phyloP scores from a whole-genome alignment of 2,113 vertebrate genomes.

The Leucosticte australis region DNA sequence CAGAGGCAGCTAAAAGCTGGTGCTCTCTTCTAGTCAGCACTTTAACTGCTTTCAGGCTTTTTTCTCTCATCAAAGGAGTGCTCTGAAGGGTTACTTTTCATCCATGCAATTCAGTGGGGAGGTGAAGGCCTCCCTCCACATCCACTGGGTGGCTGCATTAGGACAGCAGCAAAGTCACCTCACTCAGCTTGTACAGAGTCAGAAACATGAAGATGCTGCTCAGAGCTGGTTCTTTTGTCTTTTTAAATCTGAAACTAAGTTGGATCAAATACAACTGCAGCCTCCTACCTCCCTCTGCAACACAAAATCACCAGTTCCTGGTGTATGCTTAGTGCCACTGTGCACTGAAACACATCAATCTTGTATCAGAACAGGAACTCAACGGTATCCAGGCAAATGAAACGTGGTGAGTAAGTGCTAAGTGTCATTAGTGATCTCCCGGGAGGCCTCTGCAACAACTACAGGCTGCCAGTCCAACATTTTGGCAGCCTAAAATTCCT shows the following conservation, averaged over 20 bases:
- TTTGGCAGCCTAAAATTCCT: neutral
- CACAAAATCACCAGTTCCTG: neutral
- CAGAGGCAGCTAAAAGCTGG: neutral
- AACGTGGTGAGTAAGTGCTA: fast-evolving
- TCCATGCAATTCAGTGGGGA: too few species aligned
- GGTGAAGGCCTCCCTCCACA: neutral
- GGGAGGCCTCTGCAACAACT: neutral
- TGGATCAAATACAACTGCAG: neutral
- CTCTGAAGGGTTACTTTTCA: neutral
- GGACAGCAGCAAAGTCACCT: neutral
- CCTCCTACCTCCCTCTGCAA: neutral
- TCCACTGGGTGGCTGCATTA: fast-evolving
- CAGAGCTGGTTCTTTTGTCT: neutral
- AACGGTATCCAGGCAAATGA: fast-evolving
- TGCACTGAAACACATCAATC: neutral
- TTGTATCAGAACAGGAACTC: neutral
- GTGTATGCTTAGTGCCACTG: neutral
- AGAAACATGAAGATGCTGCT: fast-evolving
- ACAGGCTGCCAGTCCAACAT: neutral
- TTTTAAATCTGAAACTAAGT: neutral
- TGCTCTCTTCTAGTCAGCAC: neutral
- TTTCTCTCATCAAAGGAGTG: neutral
- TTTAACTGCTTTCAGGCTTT: neutral
- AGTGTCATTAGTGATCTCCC: neutral
- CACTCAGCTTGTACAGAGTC: neutral